Evolutionary conservation across 2,113 vertebrate genomes (phyloP).

Genomic region (Glaucidium brasilianum): DNA sequence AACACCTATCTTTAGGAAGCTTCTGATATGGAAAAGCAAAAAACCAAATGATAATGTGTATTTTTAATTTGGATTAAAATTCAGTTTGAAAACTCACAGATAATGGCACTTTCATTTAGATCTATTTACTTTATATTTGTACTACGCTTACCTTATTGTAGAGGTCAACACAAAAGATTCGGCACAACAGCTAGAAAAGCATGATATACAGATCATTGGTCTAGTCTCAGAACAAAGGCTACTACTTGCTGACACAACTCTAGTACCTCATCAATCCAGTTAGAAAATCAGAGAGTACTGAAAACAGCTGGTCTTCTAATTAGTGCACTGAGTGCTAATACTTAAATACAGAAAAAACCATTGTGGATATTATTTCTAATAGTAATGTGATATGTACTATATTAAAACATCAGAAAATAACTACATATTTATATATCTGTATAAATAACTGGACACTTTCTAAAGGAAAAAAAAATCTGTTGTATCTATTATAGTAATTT

Average conservation of each 20-base stretch:
- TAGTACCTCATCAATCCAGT: background rate
- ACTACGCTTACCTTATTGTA: background rate
- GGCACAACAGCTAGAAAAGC: background rate
- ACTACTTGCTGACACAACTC: background rate
- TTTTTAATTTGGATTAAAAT: background rate
- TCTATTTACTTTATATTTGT: background rate
- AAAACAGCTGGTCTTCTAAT: background rate
- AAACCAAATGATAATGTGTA: fast-evolving
- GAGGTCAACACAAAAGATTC: background rate
- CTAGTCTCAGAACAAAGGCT: background rate
- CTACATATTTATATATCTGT: background rate
- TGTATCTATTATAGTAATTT: background rate
- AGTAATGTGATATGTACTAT: too few relatives aligned
- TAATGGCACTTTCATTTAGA: background rate
- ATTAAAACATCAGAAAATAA: background rate
- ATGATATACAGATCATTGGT: background rate
- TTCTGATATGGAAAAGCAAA: background rate
- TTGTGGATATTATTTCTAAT: background rate
- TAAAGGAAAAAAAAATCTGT: background rate
- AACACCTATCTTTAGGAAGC: background rate
- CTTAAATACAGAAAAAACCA: background rate
- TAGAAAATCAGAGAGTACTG: conserved; percentile 16
- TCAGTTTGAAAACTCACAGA: background rate
- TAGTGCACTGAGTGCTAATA: background rate
- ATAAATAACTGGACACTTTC: background rate